phyloP scores from a whole-genome alignment of 2,888 invertebrate species.

The Leptopterna dolabrata region DNA sequence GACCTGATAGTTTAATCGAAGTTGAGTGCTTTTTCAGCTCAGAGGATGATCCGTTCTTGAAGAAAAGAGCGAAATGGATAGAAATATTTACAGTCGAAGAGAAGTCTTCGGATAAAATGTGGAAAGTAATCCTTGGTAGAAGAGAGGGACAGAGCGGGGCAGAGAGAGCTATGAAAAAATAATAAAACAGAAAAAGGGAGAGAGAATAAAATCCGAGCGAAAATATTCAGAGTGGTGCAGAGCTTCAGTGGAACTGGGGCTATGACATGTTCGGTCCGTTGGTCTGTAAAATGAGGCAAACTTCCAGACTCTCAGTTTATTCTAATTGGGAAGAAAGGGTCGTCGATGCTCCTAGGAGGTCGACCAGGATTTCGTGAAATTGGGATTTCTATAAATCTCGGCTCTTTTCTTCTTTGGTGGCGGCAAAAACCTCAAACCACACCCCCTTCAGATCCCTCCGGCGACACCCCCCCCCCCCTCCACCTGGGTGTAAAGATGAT shows the following conservation, averaged over 20 bases:
- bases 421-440: background rate
- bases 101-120: background rate
- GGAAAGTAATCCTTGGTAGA: background rate
- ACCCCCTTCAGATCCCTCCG: background rate
- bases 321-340: conserved; percentile 18
- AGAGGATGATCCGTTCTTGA: background rate
- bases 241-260: background rate
- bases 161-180: no score
- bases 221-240: background rate
- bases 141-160: background rate
- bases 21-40: background rate
- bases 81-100: background rate
- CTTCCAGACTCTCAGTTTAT: conserved; percentile 17
- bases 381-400: conserved; percentile 45
- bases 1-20: background rate
- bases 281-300: conserved; percentile 43
- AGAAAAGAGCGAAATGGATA: background rate
- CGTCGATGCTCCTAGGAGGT: background rate
- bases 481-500: conserved; percentile 4
- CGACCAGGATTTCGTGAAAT: background rate
- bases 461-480: no score
- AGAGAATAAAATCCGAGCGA: background rate
- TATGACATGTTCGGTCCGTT: conserved; percentile 38
- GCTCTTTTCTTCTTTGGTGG: background rate
- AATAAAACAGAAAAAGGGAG: no score